Percentiles rank a stretch among this genome's conserved stretches.
Evolutionary conservation across 1,140 invertebrate species (phyloP).

Genomic region (Heliothis virescens): DNA sequence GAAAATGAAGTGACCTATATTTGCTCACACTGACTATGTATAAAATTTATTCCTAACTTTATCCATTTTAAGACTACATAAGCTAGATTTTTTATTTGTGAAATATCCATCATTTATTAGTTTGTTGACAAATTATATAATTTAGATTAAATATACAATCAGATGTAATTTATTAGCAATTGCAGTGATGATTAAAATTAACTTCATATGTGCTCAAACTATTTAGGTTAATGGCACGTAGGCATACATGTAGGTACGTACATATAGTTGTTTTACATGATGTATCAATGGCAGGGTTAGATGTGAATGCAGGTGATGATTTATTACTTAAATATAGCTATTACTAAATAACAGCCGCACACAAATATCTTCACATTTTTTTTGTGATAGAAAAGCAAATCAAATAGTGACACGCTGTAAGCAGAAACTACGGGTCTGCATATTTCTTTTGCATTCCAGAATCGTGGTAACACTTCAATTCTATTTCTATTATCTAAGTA

Average conservation of each 20-base stretch:
- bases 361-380: no score
- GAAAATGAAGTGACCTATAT: no score
- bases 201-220: background rate
- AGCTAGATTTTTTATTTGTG: background rate
- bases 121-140: background rate
- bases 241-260: background rate
- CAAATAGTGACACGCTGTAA: no score
- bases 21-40: no score
- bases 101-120: background rate
- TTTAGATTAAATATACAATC: background rate
- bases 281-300: constrained; percentile 24
- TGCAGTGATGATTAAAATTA: background rate
- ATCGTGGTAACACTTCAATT: no score
- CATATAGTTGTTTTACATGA: background rate
- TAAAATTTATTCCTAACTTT: no score
- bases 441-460: no score
- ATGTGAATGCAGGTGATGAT: background rate
- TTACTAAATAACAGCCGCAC: background rate
- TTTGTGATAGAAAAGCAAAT: no score
- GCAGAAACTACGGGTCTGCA: no score
- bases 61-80: background rate
- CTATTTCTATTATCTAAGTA: no score
- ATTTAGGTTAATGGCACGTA: constrained; percentile 26
- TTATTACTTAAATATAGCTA: background rate
- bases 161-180: constrained; percentile 3